Base-by-base conservation (phyloP, 2,888 invertebrate species). In the Philonicus albiceps region DNA sequence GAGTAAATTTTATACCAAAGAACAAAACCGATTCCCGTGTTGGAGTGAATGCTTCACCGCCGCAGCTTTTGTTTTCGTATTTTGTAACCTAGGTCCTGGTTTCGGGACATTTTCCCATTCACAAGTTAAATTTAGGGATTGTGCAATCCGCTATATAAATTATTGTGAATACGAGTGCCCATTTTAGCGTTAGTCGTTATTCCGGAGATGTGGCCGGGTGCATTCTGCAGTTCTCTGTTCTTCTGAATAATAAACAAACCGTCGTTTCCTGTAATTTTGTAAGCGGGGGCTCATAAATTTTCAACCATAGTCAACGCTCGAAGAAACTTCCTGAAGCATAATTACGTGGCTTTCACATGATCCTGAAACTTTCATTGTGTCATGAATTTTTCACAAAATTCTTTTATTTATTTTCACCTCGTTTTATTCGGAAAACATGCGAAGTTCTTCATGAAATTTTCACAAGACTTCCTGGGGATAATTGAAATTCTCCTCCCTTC, bases 161-260 rank as follows among this genome's bases (percentile, higher is more conserved):
- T 49, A 78, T 27, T 31, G 16, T 27, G 49, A 80, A 80, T 27
- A 19, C 30, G 16, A 80, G 80, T 53, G 43, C 30, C n/a, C 49
- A 30, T n/a, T 16, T 43, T 49, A 30, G 49, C n/a, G 7, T 80
- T 53, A 80, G 49, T 49, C 49, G 80, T 80, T 80, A 53, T 49
- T 27, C 64, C 49, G 31, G 80, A 30, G 80, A 49, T 80, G 43
- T 31, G 49, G 31, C 11, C 40, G 22, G 76, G 13, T 76, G 43
- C 76, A 76, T 40, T 76, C 76, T 76, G 22, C n/a, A 76, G 37
- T 19, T 76, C 27, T 22, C 19, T 40, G 37, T 40, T 80, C 80
- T 19, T 43, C 40, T 80, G 80, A 49, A 53, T 80, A 80, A 80
- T 80, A 80, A 80, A 80, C 80, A 53, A 80, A 80, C 80, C 80